Conservation (phyloP, 2,888 invertebrate genomes). For the Ormyrus nitidulus region DNA sequence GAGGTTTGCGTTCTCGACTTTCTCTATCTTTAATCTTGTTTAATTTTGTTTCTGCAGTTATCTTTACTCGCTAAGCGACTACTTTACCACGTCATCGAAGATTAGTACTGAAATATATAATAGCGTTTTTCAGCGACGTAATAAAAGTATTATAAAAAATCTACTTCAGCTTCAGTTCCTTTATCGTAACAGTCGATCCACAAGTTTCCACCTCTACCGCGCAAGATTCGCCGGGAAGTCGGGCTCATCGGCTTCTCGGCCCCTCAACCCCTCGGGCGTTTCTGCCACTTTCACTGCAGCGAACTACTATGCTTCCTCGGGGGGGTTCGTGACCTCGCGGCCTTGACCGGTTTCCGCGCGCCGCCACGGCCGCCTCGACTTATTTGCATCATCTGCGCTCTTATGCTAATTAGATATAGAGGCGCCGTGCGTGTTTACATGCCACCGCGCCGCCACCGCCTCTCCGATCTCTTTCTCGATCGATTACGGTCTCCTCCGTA, state of each 20-base stretch:
- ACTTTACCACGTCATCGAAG: no score
- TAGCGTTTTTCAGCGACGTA: no score
- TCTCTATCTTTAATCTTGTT: no score
- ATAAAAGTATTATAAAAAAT: no score
- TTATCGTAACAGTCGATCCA: background rate
- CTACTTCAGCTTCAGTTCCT: background rate
- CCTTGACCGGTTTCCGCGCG: conserved; percentile 42
- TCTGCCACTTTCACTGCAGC: conserved; percentile 3
- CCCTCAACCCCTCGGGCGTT: no score
- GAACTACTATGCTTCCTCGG: background rate
- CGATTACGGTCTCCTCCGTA: background rate
- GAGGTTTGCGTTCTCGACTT: no score
- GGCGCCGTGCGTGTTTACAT: background rate
- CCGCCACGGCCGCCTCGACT: background rate
- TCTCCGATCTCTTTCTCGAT: background rate
- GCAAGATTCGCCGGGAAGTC: no score
- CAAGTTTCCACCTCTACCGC: background rate
- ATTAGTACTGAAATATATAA: no score
- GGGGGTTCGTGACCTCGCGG: conserved; percentile 37
- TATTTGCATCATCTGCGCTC: conserved; percentile 10
- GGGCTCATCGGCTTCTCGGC: no score
- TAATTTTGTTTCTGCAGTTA: no score
- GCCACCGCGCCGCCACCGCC: background rate
- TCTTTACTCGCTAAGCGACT: no score
- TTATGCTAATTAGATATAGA: background rate